phyloP scores from a whole-genome alignment of 2,797 vertebrate genomes.

The Enteromius radiatus region DNA sequence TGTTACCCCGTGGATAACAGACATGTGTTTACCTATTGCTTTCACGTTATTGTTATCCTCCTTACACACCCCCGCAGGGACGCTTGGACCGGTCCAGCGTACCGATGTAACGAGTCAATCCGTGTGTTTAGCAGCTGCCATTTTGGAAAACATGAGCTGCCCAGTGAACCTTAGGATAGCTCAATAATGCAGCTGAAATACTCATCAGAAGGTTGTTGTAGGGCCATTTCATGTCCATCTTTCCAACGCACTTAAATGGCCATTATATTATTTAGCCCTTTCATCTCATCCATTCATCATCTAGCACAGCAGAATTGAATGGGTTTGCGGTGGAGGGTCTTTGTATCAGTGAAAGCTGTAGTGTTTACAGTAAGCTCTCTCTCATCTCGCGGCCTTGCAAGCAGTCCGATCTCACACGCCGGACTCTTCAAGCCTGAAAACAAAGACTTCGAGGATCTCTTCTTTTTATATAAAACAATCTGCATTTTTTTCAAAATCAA shows the following conservation, averaged over 20 bases:
- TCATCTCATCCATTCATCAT: constrained; percentile 35
- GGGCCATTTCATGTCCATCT: constrained; percentile 35
- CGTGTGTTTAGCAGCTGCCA: constrained; percentile 25
- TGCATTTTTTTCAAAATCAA: constrained; percentile 23
- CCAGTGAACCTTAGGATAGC: constrained; percentile 14
- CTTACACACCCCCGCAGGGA: neutral
- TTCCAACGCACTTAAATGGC: constrained; percentile 24
- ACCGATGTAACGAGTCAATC: constrained; percentile 13
- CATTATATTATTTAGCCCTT: constrained; percentile 22
- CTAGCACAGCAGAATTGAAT: constrained; percentile 43
- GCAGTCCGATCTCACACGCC: constrained; percentile 19
- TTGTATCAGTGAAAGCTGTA: constrained; percentile 60
- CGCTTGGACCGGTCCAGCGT: constrained; percentile 12
- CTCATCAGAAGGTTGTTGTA: constrained; percentile 27
- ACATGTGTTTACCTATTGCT: neutral
- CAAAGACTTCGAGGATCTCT: constrained; percentile 23
- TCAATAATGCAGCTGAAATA: constrained; percentile 34
- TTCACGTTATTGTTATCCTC: neutral
- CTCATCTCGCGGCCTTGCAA: constrained; percentile 17
- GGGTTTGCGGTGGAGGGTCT: constrained; percentile 43
- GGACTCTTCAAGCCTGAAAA: constrained; percentile 47
- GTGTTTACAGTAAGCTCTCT: constrained; percentile 56
- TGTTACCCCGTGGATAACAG: neutral
- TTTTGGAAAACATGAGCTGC: constrained; percentile 38
- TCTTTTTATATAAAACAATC: neutral